These are phyloP conservation scores for Habrosyne pyritoides DNA, from an alignment of 2,888 invertebrate genomes.

Conservation along the genomic window DNA sequence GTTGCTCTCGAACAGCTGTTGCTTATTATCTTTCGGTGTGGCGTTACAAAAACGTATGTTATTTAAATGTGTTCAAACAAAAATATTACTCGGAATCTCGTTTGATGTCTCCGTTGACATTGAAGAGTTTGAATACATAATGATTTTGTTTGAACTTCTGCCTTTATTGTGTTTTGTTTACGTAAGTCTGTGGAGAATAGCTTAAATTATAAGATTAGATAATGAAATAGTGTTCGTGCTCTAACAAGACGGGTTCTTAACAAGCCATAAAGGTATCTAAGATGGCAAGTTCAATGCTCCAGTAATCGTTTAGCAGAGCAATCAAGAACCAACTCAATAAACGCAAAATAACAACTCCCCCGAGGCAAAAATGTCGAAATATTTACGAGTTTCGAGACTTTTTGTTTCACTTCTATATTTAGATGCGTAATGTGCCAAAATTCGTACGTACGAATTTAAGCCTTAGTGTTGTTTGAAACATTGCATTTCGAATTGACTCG, in stretches of 20 bases:
- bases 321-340: conserved; percentile 68
- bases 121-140: conserved; percentile 8
- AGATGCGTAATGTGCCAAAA: conserved; percentile 47
- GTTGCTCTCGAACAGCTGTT: conserved; percentile 56
- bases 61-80: conserved; percentile 11
- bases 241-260: neutral
- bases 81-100: conserved; percentile 9
- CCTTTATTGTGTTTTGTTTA: neutral
- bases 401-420: conserved; percentile 66
- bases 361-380: conserved; percentile 71
- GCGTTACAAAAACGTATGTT: conserved; percentile 11
- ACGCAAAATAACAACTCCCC: conserved; percentile 68
- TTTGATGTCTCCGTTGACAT: conserved; percentile 1
- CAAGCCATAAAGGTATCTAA: conserved; percentile 34
- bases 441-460: conserved; percentile 49
- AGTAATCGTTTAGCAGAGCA: conserved; percentile 61
- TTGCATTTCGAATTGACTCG: conserved; percentile 49
- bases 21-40: conserved; percentile 23
- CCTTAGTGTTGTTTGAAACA: conserved; percentile 51
- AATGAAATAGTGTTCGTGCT: neutral
- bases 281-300: conserved; percentile 70
- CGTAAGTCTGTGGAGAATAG: neutral
- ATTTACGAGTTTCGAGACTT: conserved; percentile 68
- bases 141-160: conserved; percentile 7
- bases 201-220: neutral